Evolutionary conservation across 2,113 vertebrate genomes (phyloP), one percentile per base, ranked within the genome.

Genomic region (Cyprinus carpio): DNA sequence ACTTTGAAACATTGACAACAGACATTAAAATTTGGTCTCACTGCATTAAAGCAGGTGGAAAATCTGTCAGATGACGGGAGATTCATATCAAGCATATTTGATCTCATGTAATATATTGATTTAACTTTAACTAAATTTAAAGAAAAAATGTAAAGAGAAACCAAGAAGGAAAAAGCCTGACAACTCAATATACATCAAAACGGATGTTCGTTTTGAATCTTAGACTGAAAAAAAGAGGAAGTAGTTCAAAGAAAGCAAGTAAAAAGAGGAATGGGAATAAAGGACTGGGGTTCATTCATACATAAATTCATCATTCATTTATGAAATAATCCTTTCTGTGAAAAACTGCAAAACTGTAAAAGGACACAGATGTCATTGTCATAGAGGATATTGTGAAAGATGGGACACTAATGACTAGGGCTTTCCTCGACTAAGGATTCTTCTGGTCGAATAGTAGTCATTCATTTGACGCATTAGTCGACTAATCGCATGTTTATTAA

Each of bases 251-350:
- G 31, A 8, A 29, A 20, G 37, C 15, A 80, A 64, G 37, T 16
- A 15, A 46, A 64, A 88, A 27, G 86, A 85, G 67, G 20, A 78
- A 72, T 12, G 23, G 7, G 43, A 58, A n/a, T 62, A 58, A 27
- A 78, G 34, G 60, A 37, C 54, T 13, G 23, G 31, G 58, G 34
- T 18, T 27, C 58, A 46, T 80, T 80, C 58, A 64, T 64, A 40
- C 7, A 20, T 29, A 27, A 25, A 74, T 74, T 8, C 1, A 1
- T 8, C 7, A 16, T 74, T 25, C 0, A 25, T 79, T 16, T 8
- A 78, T 13, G 46, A 72, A 72, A 11, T 4, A 23, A 40, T 37
- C 34, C 18, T 69, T 67, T 69, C 65, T 34, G 3, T 8, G 29
- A 69, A 72, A 49, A 75, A 49, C 3, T 31, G 18, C 27, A 34